These are phyloP conservation scores for Athalia cordata DNA, from an alignment of 2,888 invertebrate genomes.

Conservation along the genomic window DNA sequence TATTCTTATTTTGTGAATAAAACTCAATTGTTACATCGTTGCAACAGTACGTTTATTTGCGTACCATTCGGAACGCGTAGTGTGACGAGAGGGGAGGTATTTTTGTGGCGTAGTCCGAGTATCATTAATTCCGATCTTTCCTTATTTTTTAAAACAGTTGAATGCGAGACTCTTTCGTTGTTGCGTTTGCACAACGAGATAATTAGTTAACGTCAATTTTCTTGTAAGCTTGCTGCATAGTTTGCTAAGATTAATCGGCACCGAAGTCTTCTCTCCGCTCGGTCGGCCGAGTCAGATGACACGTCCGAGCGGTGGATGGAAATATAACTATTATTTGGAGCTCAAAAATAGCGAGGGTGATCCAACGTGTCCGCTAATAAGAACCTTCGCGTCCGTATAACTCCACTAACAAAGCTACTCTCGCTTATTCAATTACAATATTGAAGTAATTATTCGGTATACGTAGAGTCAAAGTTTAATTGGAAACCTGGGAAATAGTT, in stretches of 20 bases:
- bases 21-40: no score
- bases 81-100: background rate
- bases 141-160: conserved; percentile 10
- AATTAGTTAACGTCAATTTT: conserved; percentile 35
- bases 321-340: conserved; percentile 2
- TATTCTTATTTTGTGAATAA: background rate
- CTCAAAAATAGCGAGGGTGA: background rate
- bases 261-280: background rate
- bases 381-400: background rate
- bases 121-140: conserved; percentile 25
- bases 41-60: no score
- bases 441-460: background rate
- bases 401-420: background rate
- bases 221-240: conserved; percentile 26
- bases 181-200: conserved; percentile 4
- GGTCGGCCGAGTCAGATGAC: background rate
- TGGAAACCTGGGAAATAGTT: conserved; percentile 7
- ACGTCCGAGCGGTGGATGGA: background rate
- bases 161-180: conserved; percentile 2
- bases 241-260: conserved; percentile 11
- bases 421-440: conserved; percentile 5
- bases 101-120: background rate
- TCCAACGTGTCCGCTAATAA: background rate
- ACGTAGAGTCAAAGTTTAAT: background rate
- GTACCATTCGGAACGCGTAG: background rate